Percentiles rank a stretch among this genome's conserved stretches.
These are phyloP conservation scores for Canis aureus DNA, from an alignment of 2,113 vertebrate species.

Conservation along the genomic window DNA sequence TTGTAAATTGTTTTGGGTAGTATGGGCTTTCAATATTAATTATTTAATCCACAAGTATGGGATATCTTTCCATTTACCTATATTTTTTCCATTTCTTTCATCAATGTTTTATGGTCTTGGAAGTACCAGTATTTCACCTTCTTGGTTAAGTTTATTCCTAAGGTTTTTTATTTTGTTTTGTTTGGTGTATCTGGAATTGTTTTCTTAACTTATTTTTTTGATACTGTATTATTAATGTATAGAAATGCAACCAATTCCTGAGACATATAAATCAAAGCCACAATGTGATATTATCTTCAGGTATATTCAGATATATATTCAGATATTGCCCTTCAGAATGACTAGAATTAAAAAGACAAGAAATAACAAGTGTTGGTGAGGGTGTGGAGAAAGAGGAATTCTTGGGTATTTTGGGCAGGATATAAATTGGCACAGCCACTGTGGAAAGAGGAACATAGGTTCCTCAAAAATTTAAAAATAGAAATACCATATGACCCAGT, in stretches of 20 bases:
- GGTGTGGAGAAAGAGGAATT: neutral
- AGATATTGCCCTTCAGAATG: neutral
- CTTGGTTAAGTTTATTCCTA: neutral
- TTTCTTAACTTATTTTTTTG: neutral
- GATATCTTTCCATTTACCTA: neutral
- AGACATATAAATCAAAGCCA: neutral
- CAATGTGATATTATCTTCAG: neutral
- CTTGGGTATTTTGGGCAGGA: neutral
- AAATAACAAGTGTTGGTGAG: neutral
- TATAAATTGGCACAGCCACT: neutral
- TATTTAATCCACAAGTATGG: neutral
- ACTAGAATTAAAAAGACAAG: neutral
- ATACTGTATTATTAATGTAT: neutral
- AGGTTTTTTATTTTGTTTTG: neutral
- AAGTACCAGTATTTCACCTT: neutral
- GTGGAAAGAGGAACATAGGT: neutral
- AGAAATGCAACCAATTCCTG: neutral
- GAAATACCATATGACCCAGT: neutral
- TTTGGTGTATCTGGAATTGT: neutral
- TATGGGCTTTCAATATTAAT: neutral
- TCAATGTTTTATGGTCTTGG: neutral
- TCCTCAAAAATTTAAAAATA: neutral
- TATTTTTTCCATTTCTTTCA: neutral
- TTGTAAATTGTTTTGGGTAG: neutral
- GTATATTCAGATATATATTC: neutral